Base-by-base conservation (phyloP, 2,113 vertebrate species). In the Brachypodius melanocephalos region DNA sequence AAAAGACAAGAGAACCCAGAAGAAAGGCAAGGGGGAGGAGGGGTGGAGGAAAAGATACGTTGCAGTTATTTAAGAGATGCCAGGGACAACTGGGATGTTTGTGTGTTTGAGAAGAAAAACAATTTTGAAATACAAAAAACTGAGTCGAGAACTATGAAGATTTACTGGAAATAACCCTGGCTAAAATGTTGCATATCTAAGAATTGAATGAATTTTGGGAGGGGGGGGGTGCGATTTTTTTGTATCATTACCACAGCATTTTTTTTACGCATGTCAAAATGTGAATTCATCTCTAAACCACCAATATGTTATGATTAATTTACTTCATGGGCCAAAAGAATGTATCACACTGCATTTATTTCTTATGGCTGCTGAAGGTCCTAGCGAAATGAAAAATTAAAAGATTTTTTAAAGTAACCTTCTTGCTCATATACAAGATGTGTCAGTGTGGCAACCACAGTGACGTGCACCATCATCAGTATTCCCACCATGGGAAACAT, bases 11-110 rank as follows among this genome's bases (percentile, higher is more conserved):
- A 85, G 62, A 92, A 93, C n/a, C 43, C 52, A 13, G n/a, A 34
- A 86, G 90, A 95, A 97, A 88, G 59, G 65, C 82, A 79, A 73
- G 79, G 68, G 78, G 92, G 88, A 66, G 82, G 83, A 58, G 55
- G 61, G 67, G 83, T 22, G 10, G 67, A 73, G 68, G 49, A 51
- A n/a, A 46, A 76, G 26, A 34, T 63, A 88, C 43, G 38, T 77
- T 63, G 63, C 7, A 9, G 40, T 85, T 95, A 88, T 90, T 95
- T 93, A 94, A 77, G 66, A 88, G 48, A 87, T 90, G 38, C 40
- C 61, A 90, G 69, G 63, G 43, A 84, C 96, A 94, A 93, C 58
- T 40, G 48, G 49, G 57, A 69, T 93, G 66, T 29, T 10, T 65
- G 25, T 26, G 22, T 65, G 8, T 58, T 43, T 86, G 26, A 62